phyloP scores from a whole-genome alignment of 2,888 invertebrate species.

The Mimas tiliae region DNA sequence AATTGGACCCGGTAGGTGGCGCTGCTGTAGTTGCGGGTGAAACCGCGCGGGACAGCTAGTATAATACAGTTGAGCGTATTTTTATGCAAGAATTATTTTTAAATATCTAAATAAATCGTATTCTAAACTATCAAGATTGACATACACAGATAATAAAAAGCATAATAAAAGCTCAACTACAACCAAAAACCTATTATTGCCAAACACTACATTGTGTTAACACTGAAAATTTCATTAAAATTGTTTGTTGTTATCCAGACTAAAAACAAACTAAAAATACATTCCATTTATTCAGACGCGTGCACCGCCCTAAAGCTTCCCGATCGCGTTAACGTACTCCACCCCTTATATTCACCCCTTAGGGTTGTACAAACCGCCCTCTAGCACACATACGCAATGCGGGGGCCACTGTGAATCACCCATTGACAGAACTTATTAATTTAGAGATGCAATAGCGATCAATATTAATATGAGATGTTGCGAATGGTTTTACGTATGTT shows the following conservation, averaged over 20 bases:
- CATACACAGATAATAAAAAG: too few species aligned
- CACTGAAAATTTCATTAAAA: neutral
- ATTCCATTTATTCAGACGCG: conserved; percentile 41
- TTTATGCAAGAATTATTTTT: too few species aligned
- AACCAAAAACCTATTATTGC: too few species aligned
- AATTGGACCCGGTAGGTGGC: too few species aligned
- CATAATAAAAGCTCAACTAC: too few species aligned
- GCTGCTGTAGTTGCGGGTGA: too few species aligned
- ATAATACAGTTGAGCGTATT: too few species aligned
- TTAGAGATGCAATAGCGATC: conserved; percentile 16
- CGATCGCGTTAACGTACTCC: conserved; percentile 63
- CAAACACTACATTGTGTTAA: too few species aligned
- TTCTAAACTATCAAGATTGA: too few species aligned
- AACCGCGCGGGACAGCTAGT: too few species aligned
- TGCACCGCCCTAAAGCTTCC: conserved; percentile 68
- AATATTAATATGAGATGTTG: conserved; percentile 13
- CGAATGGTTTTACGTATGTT: too few species aligned
- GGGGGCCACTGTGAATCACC: conserved; percentile 48
- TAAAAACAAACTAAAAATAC: conserved; percentile 5
- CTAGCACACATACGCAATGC: conserved; percentile 49
- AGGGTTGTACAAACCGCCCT: conserved; percentile 58
- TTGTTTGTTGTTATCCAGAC: neutral
- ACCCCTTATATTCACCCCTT: conserved; percentile 55
- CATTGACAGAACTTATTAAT: conserved; percentile 42
- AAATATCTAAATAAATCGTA: too few species aligned